phyloP scores from a whole-genome alignment of 2,797 vertebrate genomes.

The Ceryle rudis region DNA sequence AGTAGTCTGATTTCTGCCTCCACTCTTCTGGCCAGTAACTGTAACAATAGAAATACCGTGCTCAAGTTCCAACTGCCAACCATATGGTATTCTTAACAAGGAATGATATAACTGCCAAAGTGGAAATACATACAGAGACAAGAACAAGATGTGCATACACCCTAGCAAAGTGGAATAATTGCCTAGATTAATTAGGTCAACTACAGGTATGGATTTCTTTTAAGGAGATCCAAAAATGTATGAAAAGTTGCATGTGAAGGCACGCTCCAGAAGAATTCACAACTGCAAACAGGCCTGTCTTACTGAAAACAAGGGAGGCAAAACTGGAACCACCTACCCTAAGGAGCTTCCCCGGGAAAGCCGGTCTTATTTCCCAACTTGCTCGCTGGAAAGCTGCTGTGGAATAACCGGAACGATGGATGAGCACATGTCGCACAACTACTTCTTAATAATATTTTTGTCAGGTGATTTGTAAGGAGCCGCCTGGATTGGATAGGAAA shows the following conservation, averaged over 20 bases:
- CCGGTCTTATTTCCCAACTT: constrained; percentile 3
- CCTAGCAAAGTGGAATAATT: constrained; percentile 39
- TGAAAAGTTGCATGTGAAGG: constrained; percentile 38
- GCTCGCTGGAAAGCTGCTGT: neutral
- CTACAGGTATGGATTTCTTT: constrained; percentile 44
- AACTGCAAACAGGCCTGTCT: neutral
- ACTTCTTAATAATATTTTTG: constrained; percentile 7
- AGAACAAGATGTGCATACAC: constrained; percentile 20
- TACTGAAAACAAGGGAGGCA: constrained; percentile 19
- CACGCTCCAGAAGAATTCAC: neutral
- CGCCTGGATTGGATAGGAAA: constrained; percentile 39
- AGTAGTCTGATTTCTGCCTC: neutral
- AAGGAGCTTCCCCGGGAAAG: constrained; percentile 38
- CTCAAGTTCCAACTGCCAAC: neutral
- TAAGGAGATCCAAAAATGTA: constrained; percentile 35
- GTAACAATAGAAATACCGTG: neutral
- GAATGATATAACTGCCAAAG: neutral
- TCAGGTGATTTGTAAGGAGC: constrained; percentile 46
- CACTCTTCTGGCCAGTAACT: neutral
- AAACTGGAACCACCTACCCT: constrained; percentile 62
- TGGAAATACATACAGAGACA: neutral
- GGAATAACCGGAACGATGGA: neutral
- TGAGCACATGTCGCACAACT: neutral
- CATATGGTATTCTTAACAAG: neutral
- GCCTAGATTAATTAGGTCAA: constrained; percentile 48